Evolutionary conservation across 2,888 invertebrate species (phyloP).

Genomic region (Eueremaeus valkanovi): DNA sequence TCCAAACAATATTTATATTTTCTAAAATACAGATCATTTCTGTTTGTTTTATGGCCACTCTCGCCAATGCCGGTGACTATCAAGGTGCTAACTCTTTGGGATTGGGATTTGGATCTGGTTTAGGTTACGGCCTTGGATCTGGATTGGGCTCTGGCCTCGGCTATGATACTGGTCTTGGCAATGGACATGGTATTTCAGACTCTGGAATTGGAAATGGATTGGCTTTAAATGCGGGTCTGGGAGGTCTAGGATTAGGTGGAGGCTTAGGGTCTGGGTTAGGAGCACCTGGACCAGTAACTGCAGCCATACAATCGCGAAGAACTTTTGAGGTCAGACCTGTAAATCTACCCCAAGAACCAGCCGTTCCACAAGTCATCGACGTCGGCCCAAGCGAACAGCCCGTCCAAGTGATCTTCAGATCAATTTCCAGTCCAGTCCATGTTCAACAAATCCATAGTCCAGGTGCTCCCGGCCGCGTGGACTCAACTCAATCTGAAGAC

Average conservation of each 20-base stretch:
- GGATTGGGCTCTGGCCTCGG: not conserved
- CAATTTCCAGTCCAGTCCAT: conserved; percentile 19
- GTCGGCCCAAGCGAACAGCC: conserved; percentile 23
- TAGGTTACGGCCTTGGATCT: not conserved
- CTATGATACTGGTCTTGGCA: not conserved
- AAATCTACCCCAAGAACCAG: not conserved
- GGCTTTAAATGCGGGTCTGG: not conserved
- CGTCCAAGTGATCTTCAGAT: conserved; percentile 32
- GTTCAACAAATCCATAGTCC: conserved; percentile 34
- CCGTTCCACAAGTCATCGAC: conserved; percentile 32
- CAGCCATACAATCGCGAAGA: conserved; percentile 9
- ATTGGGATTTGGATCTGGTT: too few species aligned
- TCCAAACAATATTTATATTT: not conserved
- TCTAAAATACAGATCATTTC: not conserved
- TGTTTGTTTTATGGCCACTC: not conserved
- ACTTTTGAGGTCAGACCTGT: not conserved
- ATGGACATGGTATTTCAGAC: not conserved
- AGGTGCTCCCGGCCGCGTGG: conserved; percentile 7
- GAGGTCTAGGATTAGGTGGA: too few species aligned
- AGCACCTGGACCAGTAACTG: not conserved
- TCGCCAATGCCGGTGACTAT: not conserved
- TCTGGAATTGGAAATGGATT: not conserved
- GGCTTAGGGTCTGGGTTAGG: not conserved
- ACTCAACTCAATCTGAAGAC: conserved; percentile 35
- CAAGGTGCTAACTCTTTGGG: not conserved